Conservation (phyloP, 1,140 invertebrate species). For the Hesperophylax magnus region DNA sequence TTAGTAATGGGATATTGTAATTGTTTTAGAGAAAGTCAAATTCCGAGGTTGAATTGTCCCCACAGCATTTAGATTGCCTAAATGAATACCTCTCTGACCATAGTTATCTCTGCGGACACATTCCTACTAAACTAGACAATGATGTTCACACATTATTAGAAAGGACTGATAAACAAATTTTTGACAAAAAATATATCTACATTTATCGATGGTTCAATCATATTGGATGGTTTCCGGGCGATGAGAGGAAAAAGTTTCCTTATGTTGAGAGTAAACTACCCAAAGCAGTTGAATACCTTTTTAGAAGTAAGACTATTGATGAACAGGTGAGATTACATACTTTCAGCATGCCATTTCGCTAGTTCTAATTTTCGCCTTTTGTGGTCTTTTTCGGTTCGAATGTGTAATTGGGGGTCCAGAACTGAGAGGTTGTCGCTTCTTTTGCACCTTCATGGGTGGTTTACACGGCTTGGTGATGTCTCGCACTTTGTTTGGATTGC, state of each 20-base stretch:
- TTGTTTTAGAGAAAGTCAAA: conserved; percentile 39
- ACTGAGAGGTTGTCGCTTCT: conserved; percentile 37
- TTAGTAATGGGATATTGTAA: conserved; percentile 6
- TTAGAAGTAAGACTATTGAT: conserved; percentile 60
- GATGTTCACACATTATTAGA: conserved; percentile 65
- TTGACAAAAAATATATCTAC: conserved; percentile 65
- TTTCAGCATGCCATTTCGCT: conserved; percentile 42
- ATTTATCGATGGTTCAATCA: conserved; percentile 74
- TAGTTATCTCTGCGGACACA: conserved; percentile 73
- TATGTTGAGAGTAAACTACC: conserved; percentile 56
- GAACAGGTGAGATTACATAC: conserved; percentile 64
- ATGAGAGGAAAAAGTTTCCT: conserved; percentile 68
- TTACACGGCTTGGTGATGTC: conserved; percentile 19
- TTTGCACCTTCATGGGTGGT: conserved; percentile 5
- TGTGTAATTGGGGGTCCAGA: conserved; percentile 6
- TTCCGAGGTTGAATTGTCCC: conserved; percentile 30
- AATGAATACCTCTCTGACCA: conserved; percentile 65
- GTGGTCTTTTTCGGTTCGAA: conserved; percentile 48
- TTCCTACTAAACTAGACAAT: conserved; percentile 69
- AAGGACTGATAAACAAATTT: conserved; percentile 59
- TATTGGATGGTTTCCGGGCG: conserved; percentile 72
- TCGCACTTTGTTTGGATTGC: neutral
- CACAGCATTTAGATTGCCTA: conserved; percentile 31
- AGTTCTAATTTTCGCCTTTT: conserved; percentile 44
- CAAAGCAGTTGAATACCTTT: conserved; percentile 58